Percentiles rank a stretch among this genome's conserved stretches.
phyloP scores from a whole-genome alignment of 2,113 vertebrate genomes.

The Menura novaehollandiae region DNA sequence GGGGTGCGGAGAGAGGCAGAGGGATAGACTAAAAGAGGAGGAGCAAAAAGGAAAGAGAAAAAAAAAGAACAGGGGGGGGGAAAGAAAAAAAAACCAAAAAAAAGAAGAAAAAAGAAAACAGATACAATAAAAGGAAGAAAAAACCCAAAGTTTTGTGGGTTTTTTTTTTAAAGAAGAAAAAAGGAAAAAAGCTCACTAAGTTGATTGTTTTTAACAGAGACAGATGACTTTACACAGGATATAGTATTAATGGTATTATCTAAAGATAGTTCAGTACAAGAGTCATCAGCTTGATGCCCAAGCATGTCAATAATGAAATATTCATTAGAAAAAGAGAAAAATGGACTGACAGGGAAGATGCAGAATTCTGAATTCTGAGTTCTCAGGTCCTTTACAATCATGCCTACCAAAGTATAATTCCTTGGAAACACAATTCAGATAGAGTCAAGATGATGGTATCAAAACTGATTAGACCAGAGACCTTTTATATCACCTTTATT shows the following conservation, averaged over 20 bases:
- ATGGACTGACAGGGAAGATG: neutral
- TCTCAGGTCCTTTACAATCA: neutral
- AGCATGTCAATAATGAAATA: neutral
- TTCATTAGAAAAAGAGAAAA: neutral
- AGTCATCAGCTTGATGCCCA: neutral
- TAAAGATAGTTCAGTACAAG: neutral
- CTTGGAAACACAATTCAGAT: neutral
- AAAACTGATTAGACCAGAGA: neutral
- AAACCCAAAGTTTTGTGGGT: too few species aligned
- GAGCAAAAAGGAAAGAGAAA: neutral
- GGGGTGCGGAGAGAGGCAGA: too few species aligned
- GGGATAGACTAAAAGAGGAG: rapidly evolving
- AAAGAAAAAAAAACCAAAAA: too few species aligned
- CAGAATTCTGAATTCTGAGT: neutral
- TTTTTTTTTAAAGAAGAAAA: neutral
- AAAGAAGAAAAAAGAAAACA: rapidly evolving
- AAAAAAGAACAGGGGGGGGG: rapidly evolving
- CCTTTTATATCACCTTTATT: neutral
- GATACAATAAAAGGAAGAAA: too few species aligned
- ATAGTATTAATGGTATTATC: neutral
- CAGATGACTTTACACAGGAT: neutral
- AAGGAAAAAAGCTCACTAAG: neutral
- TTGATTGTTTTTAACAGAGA: neutral
- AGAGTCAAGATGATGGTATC: neutral
- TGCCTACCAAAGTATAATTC: neutral